phyloP scores from a whole-genome alignment of 2,113 vertebrate species.

The Zosterops lateralis region DNA sequence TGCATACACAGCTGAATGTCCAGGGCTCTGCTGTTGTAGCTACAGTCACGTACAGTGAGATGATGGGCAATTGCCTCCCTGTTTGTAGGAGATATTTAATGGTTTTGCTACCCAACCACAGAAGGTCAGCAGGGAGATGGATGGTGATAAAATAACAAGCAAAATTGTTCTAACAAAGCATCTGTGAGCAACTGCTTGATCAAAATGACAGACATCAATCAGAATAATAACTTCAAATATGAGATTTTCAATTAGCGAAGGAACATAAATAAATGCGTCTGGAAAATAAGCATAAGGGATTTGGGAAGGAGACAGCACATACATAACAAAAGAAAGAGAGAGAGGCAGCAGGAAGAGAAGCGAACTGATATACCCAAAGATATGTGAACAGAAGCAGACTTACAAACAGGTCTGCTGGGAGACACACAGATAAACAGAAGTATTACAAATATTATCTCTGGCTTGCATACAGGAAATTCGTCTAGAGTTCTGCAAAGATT shows the following conservation, averaged over 20 bases:
- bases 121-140: constrained; percentile 73
- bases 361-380: constrained; percentile 43
- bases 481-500: background rate
- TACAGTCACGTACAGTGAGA: background rate
- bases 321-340: constrained; percentile 70
- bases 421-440: constrained; percentile 38
- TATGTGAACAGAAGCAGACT: constrained; percentile 28
- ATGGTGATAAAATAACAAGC: constrained; percentile 73
- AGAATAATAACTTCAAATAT: constrained; percentile 82
- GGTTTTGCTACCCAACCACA: constrained; percentile 50
- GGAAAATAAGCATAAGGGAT: constrained; percentile 76
- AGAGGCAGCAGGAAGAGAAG: constrained; percentile 32
- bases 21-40: background rate
- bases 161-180: constrained; percentile 78
- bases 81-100: background rate
- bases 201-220: constrained; percentile 83
- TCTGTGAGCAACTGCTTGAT: constrained; percentile 79
- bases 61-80: constrained; percentile 5
- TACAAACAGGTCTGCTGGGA: constrained; percentile 59
- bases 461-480: background rate
- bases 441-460: constrained; percentile 29
- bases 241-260: constrained; percentile 80
- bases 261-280: constrained; percentile 80
- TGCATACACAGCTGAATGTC: background rate
- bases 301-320: constrained; percentile 70